Percentiles rank a stretch among this genome's conserved stretches.
These are phyloP conservation scores for Girardinichthys multiradiatus DNA, from an alignment of 2,113 vertebrate species.

Conservation along the genomic window DNA sequence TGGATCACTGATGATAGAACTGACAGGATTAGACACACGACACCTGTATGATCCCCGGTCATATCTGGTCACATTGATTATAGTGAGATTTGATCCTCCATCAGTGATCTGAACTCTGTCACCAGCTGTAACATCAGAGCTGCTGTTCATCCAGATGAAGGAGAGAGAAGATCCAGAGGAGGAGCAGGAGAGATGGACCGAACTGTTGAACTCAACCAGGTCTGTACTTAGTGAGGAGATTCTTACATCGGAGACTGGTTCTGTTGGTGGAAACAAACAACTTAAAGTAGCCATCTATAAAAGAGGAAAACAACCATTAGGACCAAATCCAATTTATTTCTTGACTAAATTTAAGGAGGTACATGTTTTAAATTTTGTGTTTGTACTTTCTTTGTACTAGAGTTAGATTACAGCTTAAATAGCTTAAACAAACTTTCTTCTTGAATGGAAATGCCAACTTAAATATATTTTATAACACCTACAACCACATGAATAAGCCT, in stretches of 20 bases:
- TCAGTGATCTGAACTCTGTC: constrained; percentile 60
- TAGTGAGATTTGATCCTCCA: constrained; percentile 38
- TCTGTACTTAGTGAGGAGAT: neutral
- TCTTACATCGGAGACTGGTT: neutral
- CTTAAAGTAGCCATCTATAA: too few relatives aligned
- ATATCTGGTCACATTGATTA: constrained; percentile 51
- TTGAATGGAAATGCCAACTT: too few relatives aligned
- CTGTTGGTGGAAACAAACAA: neutral
- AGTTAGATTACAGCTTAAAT: too few relatives aligned
- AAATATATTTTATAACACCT: too few relatives aligned
- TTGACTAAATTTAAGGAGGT: too few relatives aligned
- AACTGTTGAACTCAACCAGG: constrained; percentile 40
- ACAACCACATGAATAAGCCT: too few relatives aligned
- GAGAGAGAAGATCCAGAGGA: constrained; percentile 52
- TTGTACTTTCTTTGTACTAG: too few relatives aligned
- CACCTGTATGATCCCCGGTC: constrained; percentile 50
- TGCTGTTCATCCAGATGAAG: constrained; percentile 67
- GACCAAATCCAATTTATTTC: too few relatives aligned
- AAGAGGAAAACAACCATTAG: too few relatives aligned
- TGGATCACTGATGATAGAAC: constrained; percentile 6
- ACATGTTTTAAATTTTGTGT: too few relatives aligned
- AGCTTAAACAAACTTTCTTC: too few relatives aligned
- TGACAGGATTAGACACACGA: constrained; percentile 28
- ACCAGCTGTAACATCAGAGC: constrained; percentile 50
- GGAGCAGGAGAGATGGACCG: constrained; percentile 45